These are phyloP conservation scores for Xyrauchen texanus DNA, from an alignment of 2,113 vertebrate species.

Conservation along the genomic window DNA sequence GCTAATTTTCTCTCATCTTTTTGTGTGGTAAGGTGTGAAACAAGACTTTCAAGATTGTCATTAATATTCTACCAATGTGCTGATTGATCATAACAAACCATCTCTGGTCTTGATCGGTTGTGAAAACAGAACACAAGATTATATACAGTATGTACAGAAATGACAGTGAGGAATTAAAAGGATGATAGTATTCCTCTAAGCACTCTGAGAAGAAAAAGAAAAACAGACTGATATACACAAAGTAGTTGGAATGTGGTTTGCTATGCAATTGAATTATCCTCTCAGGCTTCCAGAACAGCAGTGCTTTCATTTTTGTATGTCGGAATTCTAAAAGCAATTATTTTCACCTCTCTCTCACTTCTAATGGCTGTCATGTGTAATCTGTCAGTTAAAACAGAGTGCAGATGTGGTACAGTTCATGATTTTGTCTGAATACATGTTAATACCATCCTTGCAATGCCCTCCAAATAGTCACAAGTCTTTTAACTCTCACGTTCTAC, in stretches of 20 bases:
- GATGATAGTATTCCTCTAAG: too few relatives aligned
- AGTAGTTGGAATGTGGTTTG: neutral
- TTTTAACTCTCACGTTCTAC: too few relatives aligned
- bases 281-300: too few relatives aligned
- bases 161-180: slow-evolving; percentile 22
- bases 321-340: neutral
- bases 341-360: neutral
- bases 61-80: slow-evolving; percentile 11
- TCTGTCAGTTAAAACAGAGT: neutral
- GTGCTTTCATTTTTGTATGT: neutral
- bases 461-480: neutral
- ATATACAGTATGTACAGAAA: slow-evolving; percentile 11
- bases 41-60: neutral
- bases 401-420: neutral
- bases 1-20: neutral
- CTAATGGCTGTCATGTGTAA: neutral
- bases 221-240: too few relatives aligned
- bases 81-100: slow-evolving; percentile 18
- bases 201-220: too few relatives aligned
- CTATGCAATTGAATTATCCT: too few relatives aligned
- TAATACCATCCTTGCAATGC: neutral
- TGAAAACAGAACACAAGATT: slow-evolving; percentile 13
- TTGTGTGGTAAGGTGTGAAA: neutral
- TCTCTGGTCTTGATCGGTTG: slow-evolving; percentile 19
- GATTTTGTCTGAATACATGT: neutral